Evolutionary conservation across 2,113 vertebrate genomes (phyloP).

Genomic region (Acanthochromis polyacanthus): DNA sequence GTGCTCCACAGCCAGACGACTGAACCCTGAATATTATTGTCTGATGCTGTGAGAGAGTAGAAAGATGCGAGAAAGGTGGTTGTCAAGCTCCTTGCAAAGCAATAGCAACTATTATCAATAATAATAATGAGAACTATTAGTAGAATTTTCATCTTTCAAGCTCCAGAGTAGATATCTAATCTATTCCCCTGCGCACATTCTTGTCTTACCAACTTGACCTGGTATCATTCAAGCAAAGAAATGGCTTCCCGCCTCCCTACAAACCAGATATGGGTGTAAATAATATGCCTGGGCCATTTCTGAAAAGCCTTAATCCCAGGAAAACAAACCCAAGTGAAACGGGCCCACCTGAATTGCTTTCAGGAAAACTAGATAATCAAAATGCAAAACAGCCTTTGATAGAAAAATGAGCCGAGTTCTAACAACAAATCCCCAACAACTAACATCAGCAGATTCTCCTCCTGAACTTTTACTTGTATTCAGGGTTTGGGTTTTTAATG

Average conservation of each 20-base stretch:
- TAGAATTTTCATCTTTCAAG: constrained; percentile 52
- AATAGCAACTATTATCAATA: constrained; percentile 68
- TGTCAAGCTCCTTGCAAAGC: constrained; percentile 59
- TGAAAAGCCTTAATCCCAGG: constrained; percentile 74
- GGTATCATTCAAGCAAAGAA: constrained; percentile 70
- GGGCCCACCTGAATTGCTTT: constrained; percentile 73
- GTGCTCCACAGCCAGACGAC: constrained; percentile 59
- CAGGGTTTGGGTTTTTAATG: constrained; percentile 70
- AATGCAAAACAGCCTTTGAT: constrained; percentile 84
- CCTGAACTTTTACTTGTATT: constrained; percentile 71
- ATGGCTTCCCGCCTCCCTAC: constrained; percentile 61
- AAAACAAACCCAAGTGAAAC: constrained; percentile 74
- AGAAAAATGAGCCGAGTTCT: constrained; percentile 69
- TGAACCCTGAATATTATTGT: constrained; percentile 65
- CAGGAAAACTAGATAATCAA: constrained; percentile 80
- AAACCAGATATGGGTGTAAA: constrained; percentile 72
- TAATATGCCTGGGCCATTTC: constrained; percentile 64
- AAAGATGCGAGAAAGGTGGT: constrained; percentile 40
- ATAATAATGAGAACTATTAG: constrained; percentile 40
- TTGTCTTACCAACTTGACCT: constrained; percentile 77
- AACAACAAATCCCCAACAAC: constrained; percentile 76
- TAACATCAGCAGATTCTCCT: constrained; percentile 80
- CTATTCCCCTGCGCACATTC: constrained; percentile 57
- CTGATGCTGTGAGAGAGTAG: constrained; percentile 45
- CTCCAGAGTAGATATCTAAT: constrained; percentile 55